These are phyloP conservation scores for Seriola dumerili DNA, from an alignment of 2,113 vertebrate species.

Conservation along the genomic window DNA sequence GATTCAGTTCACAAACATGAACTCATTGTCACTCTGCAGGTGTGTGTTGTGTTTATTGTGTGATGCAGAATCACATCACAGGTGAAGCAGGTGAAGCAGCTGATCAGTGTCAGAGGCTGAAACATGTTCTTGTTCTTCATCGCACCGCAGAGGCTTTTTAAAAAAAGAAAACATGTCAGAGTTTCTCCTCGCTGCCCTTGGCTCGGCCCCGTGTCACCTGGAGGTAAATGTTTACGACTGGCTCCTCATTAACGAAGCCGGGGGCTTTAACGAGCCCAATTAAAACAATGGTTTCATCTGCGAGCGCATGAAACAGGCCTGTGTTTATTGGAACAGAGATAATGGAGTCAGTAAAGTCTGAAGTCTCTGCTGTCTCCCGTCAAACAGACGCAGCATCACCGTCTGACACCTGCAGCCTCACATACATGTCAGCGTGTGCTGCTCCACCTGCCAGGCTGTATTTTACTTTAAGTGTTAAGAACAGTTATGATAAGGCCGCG, in stretches of 20 bases:
- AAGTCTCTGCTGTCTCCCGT: constrained; percentile 61
- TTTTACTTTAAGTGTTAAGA: constrained; percentile 90
- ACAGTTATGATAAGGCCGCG: constrained; percentile 93
- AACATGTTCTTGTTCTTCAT: not conserved
- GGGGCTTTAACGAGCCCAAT: constrained; percentile 88
- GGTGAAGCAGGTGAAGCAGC: no score
- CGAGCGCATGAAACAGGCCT: constrained; percentile 81
- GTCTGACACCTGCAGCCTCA: not conserved
- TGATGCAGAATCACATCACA: not conserved
- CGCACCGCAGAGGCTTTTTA: not conserved
- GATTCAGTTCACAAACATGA: no score
- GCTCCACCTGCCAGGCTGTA: constrained; percentile 73
- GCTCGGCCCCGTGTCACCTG: constrained; percentile 83
- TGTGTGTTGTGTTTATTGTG: no score
- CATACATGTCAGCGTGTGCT: constrained; percentile 47
- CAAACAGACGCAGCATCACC: no score
- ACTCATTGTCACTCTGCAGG: no score
- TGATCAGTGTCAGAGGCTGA: not conserved
- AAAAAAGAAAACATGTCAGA: not conserved
- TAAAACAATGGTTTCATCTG: constrained; percentile 90
- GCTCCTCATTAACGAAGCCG: constrained; percentile 86
- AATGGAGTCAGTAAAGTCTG: constrained; percentile 74
- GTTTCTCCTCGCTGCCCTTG: constrained; percentile 73
- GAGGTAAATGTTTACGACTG: constrained; percentile 92
- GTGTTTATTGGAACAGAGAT: constrained; percentile 82